Evolutionary conservation across 2,888 invertebrate species (phyloP).

Genomic region (Dolomedes plantarius): DNA sequence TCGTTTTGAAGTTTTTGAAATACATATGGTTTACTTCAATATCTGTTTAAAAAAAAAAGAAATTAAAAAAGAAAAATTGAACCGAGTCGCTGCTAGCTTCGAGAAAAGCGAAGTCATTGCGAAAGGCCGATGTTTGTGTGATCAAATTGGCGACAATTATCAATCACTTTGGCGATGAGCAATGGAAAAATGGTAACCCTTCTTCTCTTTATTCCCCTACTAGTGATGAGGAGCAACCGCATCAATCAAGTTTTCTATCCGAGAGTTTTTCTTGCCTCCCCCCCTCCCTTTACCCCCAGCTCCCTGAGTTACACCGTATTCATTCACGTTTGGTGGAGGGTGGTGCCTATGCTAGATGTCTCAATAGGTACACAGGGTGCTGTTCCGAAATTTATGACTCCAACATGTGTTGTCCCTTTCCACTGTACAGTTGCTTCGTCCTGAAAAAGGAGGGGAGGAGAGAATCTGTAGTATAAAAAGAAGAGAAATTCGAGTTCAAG

Average conservation of each 20-base stretch:
- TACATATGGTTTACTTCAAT: too few species aligned
- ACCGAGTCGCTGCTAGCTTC: too few species aligned
- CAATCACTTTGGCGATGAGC: conserved; percentile 36
- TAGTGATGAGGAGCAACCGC: conserved; percentile 58
- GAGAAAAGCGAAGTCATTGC: too few species aligned
- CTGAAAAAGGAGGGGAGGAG: neutral
- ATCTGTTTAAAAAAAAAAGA: too few species aligned
- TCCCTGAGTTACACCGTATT: conserved; percentile 48
- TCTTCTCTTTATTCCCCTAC: conserved; percentile 22
- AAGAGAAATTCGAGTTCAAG: conserved; percentile 33
- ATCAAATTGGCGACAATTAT: conserved; percentile 27
- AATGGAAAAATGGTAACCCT: conserved; percentile 40
- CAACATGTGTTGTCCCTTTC: conserved; percentile 69
- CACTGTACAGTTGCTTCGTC: conserved; percentile 21
- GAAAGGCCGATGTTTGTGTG: too few species aligned
- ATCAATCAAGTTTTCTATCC: conserved; percentile 65
- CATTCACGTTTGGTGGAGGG: conserved; percentile 40
- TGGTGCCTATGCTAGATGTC: conserved; percentile 42
- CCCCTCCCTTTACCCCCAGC: conserved; percentile 10
- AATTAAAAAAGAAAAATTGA: too few species aligned
- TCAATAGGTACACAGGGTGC: conserved; percentile 66
- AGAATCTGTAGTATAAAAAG: conserved; percentile 43
- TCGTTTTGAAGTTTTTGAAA: too few species aligned
- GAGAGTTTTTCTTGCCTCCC: conserved; percentile 38
- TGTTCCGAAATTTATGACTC: conserved; percentile 69